Percentiles rank a stretch among this genome's conserved stretches.
Evolutionary conservation across 2,888 invertebrate species (phyloP).

Genomic region (Cheilosia scutellata): DNA sequence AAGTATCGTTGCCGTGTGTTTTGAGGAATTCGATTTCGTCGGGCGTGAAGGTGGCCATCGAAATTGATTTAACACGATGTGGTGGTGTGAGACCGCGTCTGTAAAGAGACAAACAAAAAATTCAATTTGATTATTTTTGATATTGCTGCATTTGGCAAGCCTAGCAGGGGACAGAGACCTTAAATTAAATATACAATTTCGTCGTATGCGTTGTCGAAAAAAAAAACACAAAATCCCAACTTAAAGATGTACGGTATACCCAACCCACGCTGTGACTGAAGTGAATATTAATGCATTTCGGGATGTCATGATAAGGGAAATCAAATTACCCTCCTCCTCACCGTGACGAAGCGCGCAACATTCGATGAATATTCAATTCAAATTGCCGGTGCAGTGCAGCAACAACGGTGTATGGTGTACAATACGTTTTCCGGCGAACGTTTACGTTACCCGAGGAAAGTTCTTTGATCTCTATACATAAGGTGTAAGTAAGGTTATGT

Average conservation of each 20-base stretch:
- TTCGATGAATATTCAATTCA: slow-evolving; percentile 69
- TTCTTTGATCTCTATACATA: slow-evolving; percentile 56
- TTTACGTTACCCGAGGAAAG: slow-evolving; percentile 13
- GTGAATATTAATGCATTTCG: slow-evolving; percentile 68
- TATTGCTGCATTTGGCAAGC: background rate
- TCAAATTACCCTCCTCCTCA: slow-evolving; percentile 55
- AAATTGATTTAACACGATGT: slow-evolving; percentile 98
- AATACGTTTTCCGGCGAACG: slow-evolving; percentile 30
- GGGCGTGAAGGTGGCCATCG: slow-evolving; percentile 98
- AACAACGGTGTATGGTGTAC: slow-evolving; percentile 48
- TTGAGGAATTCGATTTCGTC: slow-evolving; percentile 97
- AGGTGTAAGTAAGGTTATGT: too few relatives aligned
- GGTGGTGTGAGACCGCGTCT: slow-evolving; percentile 99
- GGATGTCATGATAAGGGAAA: slow-evolving; percentile 69
- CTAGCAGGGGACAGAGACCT: background rate
- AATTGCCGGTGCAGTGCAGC: slow-evolving; percentile 24
- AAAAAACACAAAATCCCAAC: background rate
- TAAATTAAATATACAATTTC: slow-evolving; percentile 25
- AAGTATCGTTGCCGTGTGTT: slow-evolving; percentile 96
- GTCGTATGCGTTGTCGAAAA: background rate
- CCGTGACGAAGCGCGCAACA: slow-evolving; percentile 63
- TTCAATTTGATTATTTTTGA: background rate
- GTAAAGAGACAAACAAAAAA: slow-evolving; percentile 83
- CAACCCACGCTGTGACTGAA: background rate
- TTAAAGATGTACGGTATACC: background rate